A percentile compares a stretch with the other conserved stretches of the same genome.
Conservation (phyloP, 2,888 invertebrate species). For the Drosophila villosipedis region DNA sequence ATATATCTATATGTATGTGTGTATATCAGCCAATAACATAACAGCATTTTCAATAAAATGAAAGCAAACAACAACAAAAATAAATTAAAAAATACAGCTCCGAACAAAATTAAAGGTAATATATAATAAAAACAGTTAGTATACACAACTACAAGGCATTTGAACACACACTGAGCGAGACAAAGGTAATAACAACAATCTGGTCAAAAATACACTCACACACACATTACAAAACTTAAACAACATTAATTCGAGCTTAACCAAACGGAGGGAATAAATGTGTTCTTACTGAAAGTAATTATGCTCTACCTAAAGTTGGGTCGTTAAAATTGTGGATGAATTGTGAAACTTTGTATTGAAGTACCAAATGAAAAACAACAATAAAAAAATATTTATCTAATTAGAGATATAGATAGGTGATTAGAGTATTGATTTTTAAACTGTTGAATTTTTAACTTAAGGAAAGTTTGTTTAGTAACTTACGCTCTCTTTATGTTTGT, state of each 20-base stretch:
- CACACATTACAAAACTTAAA: background rate
- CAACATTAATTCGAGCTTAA: conserved; percentile 13
- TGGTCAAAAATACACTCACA: conserved; percentile 5
- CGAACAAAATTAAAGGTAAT: conserved; percentile 55
- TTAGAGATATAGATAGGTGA: background rate
- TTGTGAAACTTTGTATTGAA: background rate
- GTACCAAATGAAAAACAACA: background rate
- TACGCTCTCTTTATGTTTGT: background rate
- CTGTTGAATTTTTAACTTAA: background rate
- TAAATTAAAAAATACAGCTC: conserved; percentile 24
- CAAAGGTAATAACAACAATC: conserved; percentile 23
- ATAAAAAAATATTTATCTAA: background rate
- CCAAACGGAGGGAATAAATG: background rate
- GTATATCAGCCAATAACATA: conserved; percentile 37
- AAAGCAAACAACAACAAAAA: conserved; percentile 44
- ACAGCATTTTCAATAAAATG: conserved; percentile 67
- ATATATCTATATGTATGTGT: conserved; percentile 17
- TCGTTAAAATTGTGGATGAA: background rate
- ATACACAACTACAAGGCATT: conserved; percentile 8
- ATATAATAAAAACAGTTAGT: conserved; percentile 18
- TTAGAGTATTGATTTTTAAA: background rate
- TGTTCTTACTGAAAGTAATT: background rate
- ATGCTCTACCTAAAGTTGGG: background rate
- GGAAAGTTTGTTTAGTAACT: background rate
- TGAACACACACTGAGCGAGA: conserved; percentile 9